phyloP scores from a whole-genome alignment of 2,797 vertebrate species.

The Betta splendens region DNA sequence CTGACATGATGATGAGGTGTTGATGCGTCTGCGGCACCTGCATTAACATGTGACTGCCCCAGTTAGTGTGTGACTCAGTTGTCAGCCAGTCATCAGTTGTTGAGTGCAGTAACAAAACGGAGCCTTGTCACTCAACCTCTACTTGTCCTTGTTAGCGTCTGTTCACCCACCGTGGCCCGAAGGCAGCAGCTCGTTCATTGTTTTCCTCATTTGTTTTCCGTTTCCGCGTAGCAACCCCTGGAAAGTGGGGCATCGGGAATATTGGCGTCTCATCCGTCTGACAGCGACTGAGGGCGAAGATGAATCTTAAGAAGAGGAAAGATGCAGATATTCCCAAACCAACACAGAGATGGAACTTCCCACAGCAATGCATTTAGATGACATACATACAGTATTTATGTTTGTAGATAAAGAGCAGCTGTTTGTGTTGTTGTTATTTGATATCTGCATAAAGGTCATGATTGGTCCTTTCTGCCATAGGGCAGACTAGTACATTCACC shows the following conservation, averaged over 20 bases:
- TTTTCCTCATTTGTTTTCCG: slow-evolving; percentile 36
- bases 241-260: slow-evolving; percentile 26
- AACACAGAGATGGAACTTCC: slow-evolving; percentile 7
- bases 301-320: slow-evolving; percentile 5
- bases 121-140: slow-evolving; percentile 54
- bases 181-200: slow-evolving; percentile 49
- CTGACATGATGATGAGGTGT: slow-evolving; percentile 23
- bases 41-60: slow-evolving; percentile 30
- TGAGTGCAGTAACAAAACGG: slow-evolving; percentile 41
- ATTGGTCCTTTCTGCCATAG: background rate
- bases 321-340: slow-evolving; percentile 17
- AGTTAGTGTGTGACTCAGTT: slow-evolving; percentile 38
- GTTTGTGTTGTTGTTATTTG: background rate
- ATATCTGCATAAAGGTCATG: background rate
- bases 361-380: background rate
- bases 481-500: too few relatives aligned
- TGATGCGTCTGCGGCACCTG: slow-evolving; percentile 34
- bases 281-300: slow-evolving; percentile 13
- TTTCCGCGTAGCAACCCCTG: slow-evolving; percentile 32
- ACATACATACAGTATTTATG: background rate
- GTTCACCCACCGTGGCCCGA: slow-evolving; percentile 33
- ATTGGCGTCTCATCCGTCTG: slow-evolving; percentile 8
- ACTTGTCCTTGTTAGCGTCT: slow-evolving; percentile 49
- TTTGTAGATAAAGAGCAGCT: background rate
- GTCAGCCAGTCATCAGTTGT: slow-evolving; percentile 36